phyloP scores from a whole-genome alignment of 2,797 vertebrate genomes.

The Eidolon dupreanum region DNA sequence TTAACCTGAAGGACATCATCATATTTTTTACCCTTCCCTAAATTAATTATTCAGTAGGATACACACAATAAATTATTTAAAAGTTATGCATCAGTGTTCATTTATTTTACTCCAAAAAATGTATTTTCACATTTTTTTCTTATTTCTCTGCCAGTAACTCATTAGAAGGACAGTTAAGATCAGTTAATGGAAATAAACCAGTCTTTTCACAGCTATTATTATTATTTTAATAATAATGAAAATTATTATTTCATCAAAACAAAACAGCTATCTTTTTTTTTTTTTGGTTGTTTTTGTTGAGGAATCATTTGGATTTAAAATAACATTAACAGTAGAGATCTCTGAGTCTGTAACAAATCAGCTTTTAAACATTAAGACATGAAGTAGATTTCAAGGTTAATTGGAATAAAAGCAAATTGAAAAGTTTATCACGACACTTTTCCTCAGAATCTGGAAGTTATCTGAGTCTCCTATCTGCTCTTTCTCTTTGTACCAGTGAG shows the following conservation, averaged over 20 bases:
- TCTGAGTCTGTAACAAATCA: neutral
- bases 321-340: constrained; percentile 4
- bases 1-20: neutral
- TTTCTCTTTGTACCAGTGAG: constrained; percentile 91
- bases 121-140: constrained; percentile 17
- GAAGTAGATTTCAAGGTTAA: constrained; percentile 7
- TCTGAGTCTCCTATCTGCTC: constrained; percentile 90
- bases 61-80: constrained; percentile 26
- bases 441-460: constrained; percentile 91
- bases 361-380: constrained; percentile 28
- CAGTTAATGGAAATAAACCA: constrained; percentile 6
- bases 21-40: neutral
- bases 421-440: constrained; percentile 85
- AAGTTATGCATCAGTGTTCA: constrained; percentile 11
- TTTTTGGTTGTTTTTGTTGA: neutral
- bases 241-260: neutral
- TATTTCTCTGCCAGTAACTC: neutral
- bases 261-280: constrained; percentile 2
- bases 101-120: constrained; percentile 19
- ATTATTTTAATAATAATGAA: neutral
- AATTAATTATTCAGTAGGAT: constrained; percentile 35
- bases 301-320: constrained; percentile 47
- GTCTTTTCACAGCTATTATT: neutral
- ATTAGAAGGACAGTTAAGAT: constrained; percentile 35
- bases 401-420: neutral